Evolutionary conservation across 2,797 vertebrate genomes (phyloP), one percentile per base, ranked within the genome.

Genomic region (Propithecus perrieri): DNA sequence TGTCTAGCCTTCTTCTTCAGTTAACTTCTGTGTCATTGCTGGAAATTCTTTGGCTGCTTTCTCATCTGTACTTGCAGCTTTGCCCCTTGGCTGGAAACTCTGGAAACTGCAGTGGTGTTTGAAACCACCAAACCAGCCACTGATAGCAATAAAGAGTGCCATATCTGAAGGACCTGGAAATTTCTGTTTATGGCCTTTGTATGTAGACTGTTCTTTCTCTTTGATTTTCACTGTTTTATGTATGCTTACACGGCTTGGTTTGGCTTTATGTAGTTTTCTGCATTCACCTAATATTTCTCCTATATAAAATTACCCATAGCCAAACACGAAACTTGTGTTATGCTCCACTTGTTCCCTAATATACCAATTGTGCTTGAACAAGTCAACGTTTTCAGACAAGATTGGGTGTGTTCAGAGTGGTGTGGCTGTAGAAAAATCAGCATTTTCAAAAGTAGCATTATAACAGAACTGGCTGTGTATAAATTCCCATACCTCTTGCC

Each of bases 401-500:
- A 67, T 35, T 7, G 2, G 33, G 63, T 0, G 8, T 7, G 7
- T 67, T 33, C 17, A 67, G 33, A 33, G 33, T 35, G 33, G 63
- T 67, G 18, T n/a, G 8, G 17, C 8, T 18, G 33, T 67, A 67
- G 63, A 67, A 18, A 95, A 85, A 69, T 83, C 59, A 89, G 14
- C 22, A 35, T 89, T 87, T 96, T 87, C 63, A 81, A 85, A 96
- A 81, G 38, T 76, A 95, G 87, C 38, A 30, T 79, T 35, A 71
- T 15, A 55, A 38, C 57, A 80, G 28, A 97, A 69, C 20, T 59
- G 61, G 7, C 61, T 53, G 12, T 13, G 14, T 24, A 28, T 20
- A 96, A 55, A 50, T 65, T 20, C 24, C 1, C 1, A 2, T 35
- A 17, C 0, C 7, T 4, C 57, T 7, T 9, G 41, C 76, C 30